phyloP scores from a whole-genome alignment of 1,140 invertebrate genomes.

The Ectropis grisescens region DNA sequence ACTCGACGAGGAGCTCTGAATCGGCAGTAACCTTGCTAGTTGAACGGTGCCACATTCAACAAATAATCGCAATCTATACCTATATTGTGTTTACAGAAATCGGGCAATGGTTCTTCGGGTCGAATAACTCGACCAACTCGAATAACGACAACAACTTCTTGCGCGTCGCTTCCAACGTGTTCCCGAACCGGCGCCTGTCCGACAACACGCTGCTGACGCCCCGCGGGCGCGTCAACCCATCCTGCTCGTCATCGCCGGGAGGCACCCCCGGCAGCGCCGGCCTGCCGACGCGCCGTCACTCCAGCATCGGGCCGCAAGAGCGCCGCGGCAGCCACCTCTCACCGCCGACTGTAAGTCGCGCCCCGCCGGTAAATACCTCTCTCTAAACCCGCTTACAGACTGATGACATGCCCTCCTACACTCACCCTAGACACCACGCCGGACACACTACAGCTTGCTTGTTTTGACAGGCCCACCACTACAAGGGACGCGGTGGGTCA shows the following conservation, averaged over 20 bases:
- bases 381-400: no score
- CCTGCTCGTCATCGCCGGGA: conserved; percentile 88
- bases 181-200: conserved; percentile 87
- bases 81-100: conserved; percentile 40
- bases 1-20: no score
- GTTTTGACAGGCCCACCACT: conserved; percentile 60
- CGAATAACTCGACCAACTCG: conserved; percentile 34
- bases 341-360: conserved; percentile 82
- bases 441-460: conserved; percentile 3
- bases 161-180: conserved; percentile 80
- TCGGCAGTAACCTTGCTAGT: no score
- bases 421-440: no score
- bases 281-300: conserved; percentile 87
- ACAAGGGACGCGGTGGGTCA: conserved; percentile 71
- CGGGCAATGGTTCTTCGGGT: conserved; percentile 76
- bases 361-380: no score
- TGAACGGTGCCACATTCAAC: no score
- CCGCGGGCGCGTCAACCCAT: conserved; percentile 87
- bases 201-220: conserved; percentile 94
- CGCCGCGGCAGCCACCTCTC: conserved; percentile 86
- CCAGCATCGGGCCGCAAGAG: conserved; percentile 90
- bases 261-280: conserved; percentile 82
- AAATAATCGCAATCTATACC: no score
- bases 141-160: conserved; percentile 85
- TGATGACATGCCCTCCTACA: no score